phyloP scores from a whole-genome alignment of 1,140 invertebrate genomes.

The Mycetomoellerius zeteki region DNA sequence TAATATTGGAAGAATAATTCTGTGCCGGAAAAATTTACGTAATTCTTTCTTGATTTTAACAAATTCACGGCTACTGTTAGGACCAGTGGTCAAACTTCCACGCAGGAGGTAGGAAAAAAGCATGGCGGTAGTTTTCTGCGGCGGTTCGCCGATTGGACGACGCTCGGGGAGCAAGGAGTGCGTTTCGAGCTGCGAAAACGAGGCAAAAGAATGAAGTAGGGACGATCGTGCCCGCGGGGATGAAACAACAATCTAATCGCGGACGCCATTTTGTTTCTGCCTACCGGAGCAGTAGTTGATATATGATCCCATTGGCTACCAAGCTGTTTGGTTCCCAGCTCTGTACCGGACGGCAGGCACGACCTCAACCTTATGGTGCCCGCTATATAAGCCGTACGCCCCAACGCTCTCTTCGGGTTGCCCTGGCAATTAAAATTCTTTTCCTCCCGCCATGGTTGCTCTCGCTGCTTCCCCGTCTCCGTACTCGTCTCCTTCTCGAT shows the following conservation, averaged over 20 bases:
- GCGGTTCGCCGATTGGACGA: constrained; percentile 57
- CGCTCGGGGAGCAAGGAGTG: constrained; percentile 22
- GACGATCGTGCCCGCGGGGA: constrained; percentile 52
- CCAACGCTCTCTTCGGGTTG: constrained; percentile 75
- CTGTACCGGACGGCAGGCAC: constrained; percentile 81
- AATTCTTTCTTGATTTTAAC: background rate
- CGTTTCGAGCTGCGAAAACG: constrained; percentile 50
- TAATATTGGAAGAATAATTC: background rate
- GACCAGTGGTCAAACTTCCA: background rate
- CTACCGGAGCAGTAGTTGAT: constrained; percentile 85
- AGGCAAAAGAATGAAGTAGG: constrained; percentile 54
- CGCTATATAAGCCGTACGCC: constrained; percentile 79
- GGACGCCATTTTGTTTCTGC: constrained; percentile 85
- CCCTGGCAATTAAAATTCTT: constrained; percentile 86
- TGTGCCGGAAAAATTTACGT: background rate
- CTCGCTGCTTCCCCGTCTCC: constrained; percentile 74
- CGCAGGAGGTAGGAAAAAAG: constrained; percentile 11
- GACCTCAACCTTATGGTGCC: constrained; percentile 83
- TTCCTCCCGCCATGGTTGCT: constrained; percentile 80
- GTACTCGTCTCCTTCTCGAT: constrained; percentile 56
- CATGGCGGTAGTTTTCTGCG: constrained; percentile 55
- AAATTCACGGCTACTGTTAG: background rate
- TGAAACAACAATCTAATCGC: constrained; percentile 81
- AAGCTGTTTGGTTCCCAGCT: constrained; percentile 83
- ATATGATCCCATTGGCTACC: constrained; percentile 87